Conservation (phyloP, 2,888 invertebrate species). For the Ophonus ardosiacus region DNA sequence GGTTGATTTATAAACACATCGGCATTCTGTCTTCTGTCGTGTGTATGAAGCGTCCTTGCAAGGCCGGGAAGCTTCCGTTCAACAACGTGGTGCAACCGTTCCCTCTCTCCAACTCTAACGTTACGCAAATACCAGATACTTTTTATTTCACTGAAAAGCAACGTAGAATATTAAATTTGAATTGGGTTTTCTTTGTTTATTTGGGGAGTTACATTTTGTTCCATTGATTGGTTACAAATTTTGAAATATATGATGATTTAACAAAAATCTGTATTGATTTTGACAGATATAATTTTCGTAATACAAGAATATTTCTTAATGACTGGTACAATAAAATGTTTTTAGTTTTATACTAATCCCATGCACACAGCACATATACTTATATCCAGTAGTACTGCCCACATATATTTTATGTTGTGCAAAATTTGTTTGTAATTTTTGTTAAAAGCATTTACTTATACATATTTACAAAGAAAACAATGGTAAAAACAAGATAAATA, state of each 20-base stretch:
- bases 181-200: not conserved
- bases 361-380: too few relatives aligned
- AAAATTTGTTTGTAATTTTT: too few relatives aligned
- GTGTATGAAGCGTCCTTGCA: constrained; percentile 51
- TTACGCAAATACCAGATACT: constrained; percentile 10
- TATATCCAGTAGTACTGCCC: too few relatives aligned
- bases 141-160: not conserved
- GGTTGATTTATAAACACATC: not conserved
- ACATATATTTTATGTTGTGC: too few relatives aligned
- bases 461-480: too few relatives aligned
- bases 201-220: not conserved
- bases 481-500: too few relatives aligned
- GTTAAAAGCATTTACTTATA: too few relatives aligned
- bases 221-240: not conserved
- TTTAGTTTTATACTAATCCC: too few relatives aligned
- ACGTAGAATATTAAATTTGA: not conserved
- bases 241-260: not conserved
- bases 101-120: constrained; percentile 26
- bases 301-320: not conserved
- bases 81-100: constrained; percentile 27
- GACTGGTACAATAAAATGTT: too few relatives aligned
- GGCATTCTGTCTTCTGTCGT: not conserved
- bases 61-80: constrained; percentile 56
- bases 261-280: not conserved
- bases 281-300: not conserved